Base-by-base conservation (phyloP, 2,888 invertebrate species). In the Drosophila anceps region DNA sequence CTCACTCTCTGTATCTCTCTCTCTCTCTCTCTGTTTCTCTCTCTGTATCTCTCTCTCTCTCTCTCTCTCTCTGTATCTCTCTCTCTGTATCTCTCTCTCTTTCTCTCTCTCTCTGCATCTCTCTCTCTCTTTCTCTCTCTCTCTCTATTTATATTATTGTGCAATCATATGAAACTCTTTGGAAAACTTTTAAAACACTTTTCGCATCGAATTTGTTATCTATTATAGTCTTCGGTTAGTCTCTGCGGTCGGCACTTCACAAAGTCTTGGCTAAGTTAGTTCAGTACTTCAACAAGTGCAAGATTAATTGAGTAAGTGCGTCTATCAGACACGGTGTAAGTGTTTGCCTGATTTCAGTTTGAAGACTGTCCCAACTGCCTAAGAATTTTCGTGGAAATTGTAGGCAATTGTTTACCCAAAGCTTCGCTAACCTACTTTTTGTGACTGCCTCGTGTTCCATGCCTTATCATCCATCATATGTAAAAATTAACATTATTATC, bases 341-440 rank as follows among this genome's bases (percentile, higher is more conserved):
- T 44, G 33, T 24, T 44, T 44, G 44, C 8, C n/a, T 43, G 12
- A 27, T 35, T 44, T 35, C 7, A 27, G 20, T 7, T n/a, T 5
- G 9, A 51, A 51, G 15, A 4, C 35, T 13, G n/a, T 58, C 18
- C 13, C 12, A 35, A 12, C 33, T 69, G 7, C 7, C 20, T 3
- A 15, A 15, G 15, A 53, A 24, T 35, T 20, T 35, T 33, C 1
- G 7, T 5, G n/a, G 10, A 31, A 53, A 61, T 31, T 29, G 51
- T 27, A 29, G 37, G 20, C 27, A 24, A 51, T 51, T 77, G 58
- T 62, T 62, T 62, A 55, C 66, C 20, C 2, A 41, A 43, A 24
- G 43, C 44, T 72, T 66, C 44, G 20, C 15, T 13, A 62, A 59
- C 46, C n/a, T 27, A 44, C 51, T 4, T 35, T 35, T 35, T 35